Evolutionary conservation across 2,888 invertebrate species (phyloP), one percentile per base, ranked within the genome.

Genomic region (Labia minor): DNA sequence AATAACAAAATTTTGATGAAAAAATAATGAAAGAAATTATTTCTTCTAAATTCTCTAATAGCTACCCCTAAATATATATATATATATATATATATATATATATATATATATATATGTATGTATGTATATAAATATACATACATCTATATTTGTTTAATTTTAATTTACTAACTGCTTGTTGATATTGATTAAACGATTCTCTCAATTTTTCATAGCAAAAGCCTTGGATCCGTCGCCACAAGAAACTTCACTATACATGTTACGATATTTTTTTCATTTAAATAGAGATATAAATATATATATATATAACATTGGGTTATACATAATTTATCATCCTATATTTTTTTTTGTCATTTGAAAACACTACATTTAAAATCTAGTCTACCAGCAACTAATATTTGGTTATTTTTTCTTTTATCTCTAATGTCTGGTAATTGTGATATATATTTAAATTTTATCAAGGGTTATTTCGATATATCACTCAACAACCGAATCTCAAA

Each of bases 361-460:
- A 69, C 68, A 69, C 69, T 69, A 70, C 70, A 70, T 67, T 70
- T 70, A 70, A 67, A 70, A 69, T 67, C 69, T 70, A 69, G 21
- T 26, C 70, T 69, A 70, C 70, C 66, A 68, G 68, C 68, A 64
- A 68, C 70, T 70, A 69, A 64, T 66, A 63, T 61, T 67, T 68
- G 67, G 68, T 69, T 67, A 69, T 62, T 61, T 61, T 69, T 67
- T 66, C 63, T 67, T 70, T 66, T 69, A 67, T 70, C 68, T 67
- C 68, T 70, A 20, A 69, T 69, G 69, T 70, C 67, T 67, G 65
- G 16, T 26, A 26, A 26, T 26, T 26, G 26, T 49, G 49, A 16
- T 49, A 67, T 67, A 68, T 65, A 70, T 68, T 67, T 64, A 69
- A 68, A 65, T 67, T 63, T 63, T 21, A 63, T 33, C n/a, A 66